Evolutionary conservation across 2,113 vertebrate genomes (phyloP), one percentile per base, ranked within the genome.

Genomic region (Spea bombifrons): DNA sequence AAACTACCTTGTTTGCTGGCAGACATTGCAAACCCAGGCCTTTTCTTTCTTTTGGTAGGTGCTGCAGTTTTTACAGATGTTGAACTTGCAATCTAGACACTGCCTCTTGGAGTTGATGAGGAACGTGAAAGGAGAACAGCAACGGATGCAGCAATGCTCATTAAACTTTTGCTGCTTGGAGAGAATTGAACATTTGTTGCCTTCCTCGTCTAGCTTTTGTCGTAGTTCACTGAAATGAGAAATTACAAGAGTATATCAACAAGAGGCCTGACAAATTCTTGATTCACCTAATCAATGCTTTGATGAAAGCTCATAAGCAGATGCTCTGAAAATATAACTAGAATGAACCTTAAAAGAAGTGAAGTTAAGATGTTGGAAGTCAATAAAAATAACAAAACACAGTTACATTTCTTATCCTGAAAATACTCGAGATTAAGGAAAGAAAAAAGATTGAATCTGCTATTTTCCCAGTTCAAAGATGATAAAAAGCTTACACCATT

Each of bases 131-230:
- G 97, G 95, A 3, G 92, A 83, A 57, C 97, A 99, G 89, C 97
- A 99, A 84, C 96, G 95, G 89, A 99, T 99, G 81, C 97, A 99
- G 90, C 97, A 98, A 86, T 92, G 95, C 84, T 99, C 93, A 5
- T 97, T 95, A 84, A 99, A 99, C 85, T 94, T 94, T 79, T 91
- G 92, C 88, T 98, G 96, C 88, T 93, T 96, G 64, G 95, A 93
- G 74, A 99, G 94, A 88, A 99, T 94, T 85, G 92, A 93, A 88
- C 97, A 96, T 88, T 94, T 96, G 90, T 92, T 95, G 83, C 93
- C 93, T 84, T 99, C 97, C 88, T 97, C 97, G 8, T 92, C 95
- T 85, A 98, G 88, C 87, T 94, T 96, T 90, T 96, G 96, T 90
- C 95, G 98, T 93, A 98, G 92, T 88, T 97, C 97, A n/a, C 97